These are phyloP conservation scores for Prunella fulvescens DNA, from an alignment of 2,113 vertebrate species.

Conservation along the genomic window DNA sequence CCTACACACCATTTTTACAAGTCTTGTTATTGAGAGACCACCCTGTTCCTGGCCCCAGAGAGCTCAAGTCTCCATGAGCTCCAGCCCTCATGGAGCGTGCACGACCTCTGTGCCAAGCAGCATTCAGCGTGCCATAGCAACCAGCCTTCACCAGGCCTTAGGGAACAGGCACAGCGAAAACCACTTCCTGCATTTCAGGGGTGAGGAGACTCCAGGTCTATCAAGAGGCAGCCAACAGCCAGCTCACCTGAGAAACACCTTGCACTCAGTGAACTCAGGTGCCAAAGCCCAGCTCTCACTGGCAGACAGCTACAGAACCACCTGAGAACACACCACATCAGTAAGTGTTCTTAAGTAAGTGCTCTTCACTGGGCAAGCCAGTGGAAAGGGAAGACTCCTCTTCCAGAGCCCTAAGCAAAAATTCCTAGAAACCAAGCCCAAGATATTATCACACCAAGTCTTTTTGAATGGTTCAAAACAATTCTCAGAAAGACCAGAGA, in stretches of 20 bases:
- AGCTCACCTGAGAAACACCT: neutral
- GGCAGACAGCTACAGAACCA: neutral
- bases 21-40: neutral
- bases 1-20: neutral
- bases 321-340: neutral
- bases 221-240: neutral
- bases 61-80: neutral
- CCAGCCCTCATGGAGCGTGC: accelerated
- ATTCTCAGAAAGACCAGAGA: neutral
- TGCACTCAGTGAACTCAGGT: neutral
- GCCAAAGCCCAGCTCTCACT: neutral
- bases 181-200: neutral
- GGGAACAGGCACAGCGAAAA: neutral
- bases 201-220: neutral
- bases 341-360: too few relatives aligned
- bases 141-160: neutral
- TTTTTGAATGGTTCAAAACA: neutral
- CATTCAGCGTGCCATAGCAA: neutral
- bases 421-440: conserved; percentile 1
- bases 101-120: accelerated
- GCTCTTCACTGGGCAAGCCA: neutral
- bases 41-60: neutral
- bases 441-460: neutral
- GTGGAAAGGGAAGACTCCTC: neutral
- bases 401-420: neutral